A percentile compares a stretch with the other conserved stretches of the same genome.
These are phyloP conservation scores for Muscina levida DNA, from an alignment of 2,888 invertebrate genomes.

Conservation along the genomic window DNA sequence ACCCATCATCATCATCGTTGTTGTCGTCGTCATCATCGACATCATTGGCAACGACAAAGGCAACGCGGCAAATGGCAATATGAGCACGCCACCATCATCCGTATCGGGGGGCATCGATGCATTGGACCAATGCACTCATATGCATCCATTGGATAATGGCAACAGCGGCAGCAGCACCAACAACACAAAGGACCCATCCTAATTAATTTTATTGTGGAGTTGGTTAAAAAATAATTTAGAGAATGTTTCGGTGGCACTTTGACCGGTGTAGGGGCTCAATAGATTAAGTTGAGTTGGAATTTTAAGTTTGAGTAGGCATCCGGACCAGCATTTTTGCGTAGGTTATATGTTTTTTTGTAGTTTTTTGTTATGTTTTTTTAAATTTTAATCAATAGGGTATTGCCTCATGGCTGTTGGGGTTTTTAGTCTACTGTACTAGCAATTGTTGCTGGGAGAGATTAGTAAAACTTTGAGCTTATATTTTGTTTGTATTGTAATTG, in stretches of 20 bases:
- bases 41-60: not conserved
- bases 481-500: too few relatives aligned
- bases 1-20: constrained; percentile 57
- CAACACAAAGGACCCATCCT: constrained; percentile 57
- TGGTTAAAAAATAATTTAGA: constrained; percentile 35
- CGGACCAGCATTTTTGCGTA: too few relatives aligned
- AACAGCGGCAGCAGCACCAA: too few relatives aligned
- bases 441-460: too few relatives aligned
- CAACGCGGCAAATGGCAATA: not conserved
- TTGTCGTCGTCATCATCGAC: not conserved
- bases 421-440: too few relatives aligned
- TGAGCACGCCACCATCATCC: too few relatives aligned
- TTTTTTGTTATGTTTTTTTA: too few relatives aligned
- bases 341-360: too few relatives aligned
- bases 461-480: too few relatives aligned
- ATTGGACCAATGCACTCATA: constrained; percentile 41
- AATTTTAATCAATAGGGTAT: too few relatives aligned
- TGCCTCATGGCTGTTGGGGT: too few relatives aligned
- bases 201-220: constrained; percentile 58
- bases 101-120: not conserved
- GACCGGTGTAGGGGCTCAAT: constrained; percentile 26
- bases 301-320: too few relatives aligned
- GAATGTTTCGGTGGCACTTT: not conserved
- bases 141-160: constrained; percentile 25
- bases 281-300: not conserved